Percentiles rank a stretch among this genome's conserved stretches.
Evolutionary conservation across 1,140 invertebrate species (phyloP).

Genomic region (Caenorhabditis briggsae): DNA sequence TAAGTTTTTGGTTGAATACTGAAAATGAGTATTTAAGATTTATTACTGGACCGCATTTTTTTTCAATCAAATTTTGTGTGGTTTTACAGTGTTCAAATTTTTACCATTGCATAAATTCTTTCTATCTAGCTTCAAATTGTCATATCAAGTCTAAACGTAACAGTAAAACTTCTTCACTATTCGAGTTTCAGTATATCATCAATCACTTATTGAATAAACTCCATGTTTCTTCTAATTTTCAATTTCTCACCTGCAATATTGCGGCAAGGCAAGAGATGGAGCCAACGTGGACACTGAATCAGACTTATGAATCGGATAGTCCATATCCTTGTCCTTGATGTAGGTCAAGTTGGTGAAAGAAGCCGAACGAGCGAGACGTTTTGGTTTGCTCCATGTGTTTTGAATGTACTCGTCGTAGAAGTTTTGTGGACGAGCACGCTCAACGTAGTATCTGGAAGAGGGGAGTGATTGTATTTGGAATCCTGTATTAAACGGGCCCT

Average conservation of each 20-base stretch:
- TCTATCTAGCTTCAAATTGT: no score
- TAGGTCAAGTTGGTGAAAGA: conserved; percentile 78
- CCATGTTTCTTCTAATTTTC: not conserved
- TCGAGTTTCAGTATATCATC: no score
- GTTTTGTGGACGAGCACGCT: conserved; percentile 75
- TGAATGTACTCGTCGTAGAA: conserved; percentile 70
- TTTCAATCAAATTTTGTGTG: no score
- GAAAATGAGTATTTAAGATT: no score
- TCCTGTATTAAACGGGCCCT: not conserved
- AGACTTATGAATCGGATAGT: conserved; percentile 74
- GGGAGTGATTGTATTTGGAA: not conserved
- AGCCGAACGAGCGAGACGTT: conserved; percentile 73
- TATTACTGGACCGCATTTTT: no score
- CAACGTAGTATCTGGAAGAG: conserved; percentile 73
- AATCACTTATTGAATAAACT: no score
- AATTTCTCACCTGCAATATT: conserved; percentile 68
- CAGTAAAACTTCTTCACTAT: no score
- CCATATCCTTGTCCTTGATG: conserved; percentile 72
- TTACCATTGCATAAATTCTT: no score
- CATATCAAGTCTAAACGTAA: no score
- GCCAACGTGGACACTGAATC: conserved; percentile 75
- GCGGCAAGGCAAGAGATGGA: conserved; percentile 76
- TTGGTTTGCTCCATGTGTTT: conserved; percentile 77
- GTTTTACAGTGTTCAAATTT: no score
- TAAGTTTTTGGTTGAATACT: no score